phyloP scores from a whole-genome alignment of 2,888 invertebrate species.

The Epistrophe eligans region DNA sequence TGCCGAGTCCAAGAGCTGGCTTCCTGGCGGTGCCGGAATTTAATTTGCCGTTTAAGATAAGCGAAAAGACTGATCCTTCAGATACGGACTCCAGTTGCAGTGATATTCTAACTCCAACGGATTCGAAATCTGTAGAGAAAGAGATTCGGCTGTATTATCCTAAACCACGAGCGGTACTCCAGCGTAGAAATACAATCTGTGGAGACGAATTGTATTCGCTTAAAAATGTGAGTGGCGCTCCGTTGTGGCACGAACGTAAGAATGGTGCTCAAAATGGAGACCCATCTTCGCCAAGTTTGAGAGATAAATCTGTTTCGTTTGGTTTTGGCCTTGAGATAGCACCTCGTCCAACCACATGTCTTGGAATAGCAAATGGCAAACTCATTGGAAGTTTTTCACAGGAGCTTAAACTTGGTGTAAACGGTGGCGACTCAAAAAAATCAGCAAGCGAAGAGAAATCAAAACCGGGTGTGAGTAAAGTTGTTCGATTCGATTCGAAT shows the following conservation, averaged over 20 bases:
- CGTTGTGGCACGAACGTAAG: slow-evolving; percentile 91
- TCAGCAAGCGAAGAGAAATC: slow-evolving; percentile 77
- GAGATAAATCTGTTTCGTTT: slow-evolving; percentile 92
- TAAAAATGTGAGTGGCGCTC: slow-evolving; percentile 81
- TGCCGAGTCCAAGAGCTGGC: slow-evolving; percentile 88
- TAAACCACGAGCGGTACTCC: slow-evolving; percentile 90
- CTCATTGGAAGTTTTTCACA: slow-evolving; percentile 76
- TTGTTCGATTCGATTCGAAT: slow-evolving; percentile 83
- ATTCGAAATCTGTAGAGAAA: slow-evolving; percentile 81
- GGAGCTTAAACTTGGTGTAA: slow-evolving; percentile 66
- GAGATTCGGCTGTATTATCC: slow-evolving; percentile 88
- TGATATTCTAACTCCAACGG: slow-evolving; percentile 85
- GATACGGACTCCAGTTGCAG: slow-evolving; percentile 85
- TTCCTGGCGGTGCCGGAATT: slow-evolving; percentile 84
- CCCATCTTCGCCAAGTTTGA: slow-evolving; percentile 86
- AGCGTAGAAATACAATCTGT: slow-evolving; percentile 94
- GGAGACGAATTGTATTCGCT: slow-evolving; percentile 88
- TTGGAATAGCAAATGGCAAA: slow-evolving; percentile 84
- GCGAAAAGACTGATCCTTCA: slow-evolving; percentile 79
- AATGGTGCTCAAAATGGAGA: slow-evolving; percentile 83
- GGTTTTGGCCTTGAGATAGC: slow-evolving; percentile 90
- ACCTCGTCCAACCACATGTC: slow-evolving; percentile 88
- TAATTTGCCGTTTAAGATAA: slow-evolving; percentile 86
- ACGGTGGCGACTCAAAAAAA: slow-evolving; percentile 54
- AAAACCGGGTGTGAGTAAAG: slow-evolving; percentile 83